Evolutionary conservation across 2,113 vertebrate species (phyloP), one percentile per base, ranked within the genome.

Genomic region (Chroicocephalus ridibundus): DNA sequence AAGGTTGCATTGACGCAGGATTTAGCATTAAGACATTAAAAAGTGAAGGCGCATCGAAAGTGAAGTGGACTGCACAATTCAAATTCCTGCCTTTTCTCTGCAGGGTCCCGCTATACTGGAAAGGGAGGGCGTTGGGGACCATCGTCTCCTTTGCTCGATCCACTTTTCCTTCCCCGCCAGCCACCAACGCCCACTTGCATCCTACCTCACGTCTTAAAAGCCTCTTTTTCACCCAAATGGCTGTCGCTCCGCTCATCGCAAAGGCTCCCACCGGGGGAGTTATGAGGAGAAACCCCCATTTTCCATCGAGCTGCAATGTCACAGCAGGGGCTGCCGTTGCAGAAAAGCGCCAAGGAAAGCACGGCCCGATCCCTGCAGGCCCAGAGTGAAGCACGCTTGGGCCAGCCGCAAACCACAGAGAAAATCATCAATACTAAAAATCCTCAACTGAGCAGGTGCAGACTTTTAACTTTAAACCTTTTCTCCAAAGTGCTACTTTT

Each of bases 71-170:
- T 17, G 15, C 15, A 36, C 27, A 66, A 52, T 44, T 24, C 19
- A n/a, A 29, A 72, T 31, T n/a, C 8, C 3, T 36, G 8, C 8
- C 1, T 54, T 64, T 89, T 71, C 74, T 64, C 32, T 22, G 36
- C 18, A 84, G 42, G 14, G 74, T 57, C 22, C 24, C 11, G 2
- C 24, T 60, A 44, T 21, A n/a, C 29, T 24, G 18, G 27, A 71
- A 61, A 74, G 17, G 8, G 78, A 66, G 24, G 16, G 5, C 21
- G 69, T 54, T 78, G 68, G 32, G 25, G 27, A 82, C 40, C 14
- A 22, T 15, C 1, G 0, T 5, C 31, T 79, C n/a, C 15, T 51
- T 19, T 22, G 9, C 57, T 16, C 2, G 2, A 80, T 22, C 31
- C 34, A 11, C 27, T 36, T 61, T 74, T 60, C 24, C 15, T 58